These are phyloP conservation scores for Andrena camellia DNA, from an alignment of 2,888 invertebrate genomes.

Conservation along the genomic window DNA sequence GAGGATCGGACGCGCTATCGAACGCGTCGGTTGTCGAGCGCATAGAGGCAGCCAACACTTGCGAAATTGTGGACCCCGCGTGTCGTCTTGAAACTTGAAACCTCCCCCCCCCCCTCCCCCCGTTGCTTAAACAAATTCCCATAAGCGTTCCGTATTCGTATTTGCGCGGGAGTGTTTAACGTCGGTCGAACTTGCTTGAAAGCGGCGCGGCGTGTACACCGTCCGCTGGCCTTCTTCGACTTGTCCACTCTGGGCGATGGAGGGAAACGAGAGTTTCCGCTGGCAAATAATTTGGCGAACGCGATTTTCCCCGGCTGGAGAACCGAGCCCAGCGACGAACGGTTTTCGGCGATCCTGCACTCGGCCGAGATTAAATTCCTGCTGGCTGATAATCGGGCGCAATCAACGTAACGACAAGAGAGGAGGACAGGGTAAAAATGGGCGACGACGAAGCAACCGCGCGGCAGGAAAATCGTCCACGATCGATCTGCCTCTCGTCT, in stretches of 20 bases:
- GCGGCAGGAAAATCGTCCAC: neutral
- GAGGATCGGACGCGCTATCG: neutral
- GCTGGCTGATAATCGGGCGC: neutral
- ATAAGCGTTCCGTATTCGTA: constrained; percentile 10
- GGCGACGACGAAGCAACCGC: neutral
- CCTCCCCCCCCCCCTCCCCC: neutral
- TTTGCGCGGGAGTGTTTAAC: constrained; percentile 44
- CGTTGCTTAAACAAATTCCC: constrained; percentile 26
- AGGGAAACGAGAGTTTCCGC: constrained; percentile 2
- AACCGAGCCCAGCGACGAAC: no score
- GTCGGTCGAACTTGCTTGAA: constrained; percentile 15
- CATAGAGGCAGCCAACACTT: neutral
- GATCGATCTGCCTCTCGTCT: constrained; percentile 5
- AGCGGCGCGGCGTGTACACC: neutral
- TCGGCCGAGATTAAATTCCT: neutral
- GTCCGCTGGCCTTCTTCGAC: neutral
- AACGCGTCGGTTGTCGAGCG: neutral
- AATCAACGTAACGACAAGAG: neutral
- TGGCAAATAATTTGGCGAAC: neutral
- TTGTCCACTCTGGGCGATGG: neutral
- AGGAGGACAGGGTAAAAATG: neutral
- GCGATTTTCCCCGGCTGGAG: no score
- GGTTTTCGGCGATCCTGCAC: neutral
- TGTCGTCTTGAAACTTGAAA: neutral
- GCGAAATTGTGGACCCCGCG: neutral